Percentiles rank a stretch among this genome's conserved stretches.
Conservation (phyloP, 2,888 invertebrate species). For the Cyclophora punctaria region DNA sequence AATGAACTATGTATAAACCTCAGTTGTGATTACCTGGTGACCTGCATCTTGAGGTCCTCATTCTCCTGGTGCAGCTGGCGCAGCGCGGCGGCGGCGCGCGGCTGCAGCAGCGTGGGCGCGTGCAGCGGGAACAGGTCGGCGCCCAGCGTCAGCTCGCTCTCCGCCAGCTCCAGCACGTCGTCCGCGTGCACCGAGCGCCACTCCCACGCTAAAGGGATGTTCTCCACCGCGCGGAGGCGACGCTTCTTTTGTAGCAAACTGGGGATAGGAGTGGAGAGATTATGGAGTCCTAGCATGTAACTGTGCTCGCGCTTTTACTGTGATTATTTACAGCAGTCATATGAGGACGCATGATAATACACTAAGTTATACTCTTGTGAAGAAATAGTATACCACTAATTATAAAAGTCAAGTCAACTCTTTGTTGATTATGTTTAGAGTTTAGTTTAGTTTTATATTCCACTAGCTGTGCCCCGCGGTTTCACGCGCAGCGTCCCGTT, state of each 20-base stretch:
- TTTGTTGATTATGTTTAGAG: too few species aligned
- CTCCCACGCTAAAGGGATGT: constrained; percentile 49
- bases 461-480: too few species aligned
- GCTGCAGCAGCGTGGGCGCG: constrained; percentile 47
- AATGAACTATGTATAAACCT: not conserved
- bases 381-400: too few species aligned
- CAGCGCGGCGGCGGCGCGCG: constrained; percentile 33
- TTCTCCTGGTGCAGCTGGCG: constrained; percentile 40
- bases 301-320: too few species aligned
- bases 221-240: constrained; percentile 42
- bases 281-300: too few species aligned
- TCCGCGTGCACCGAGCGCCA: constrained; percentile 50
- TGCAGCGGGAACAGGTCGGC: constrained; percentile 57
- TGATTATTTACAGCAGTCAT: not conserved
- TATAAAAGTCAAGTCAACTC: too few species aligned
- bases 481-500: too few species aligned
- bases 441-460: too few species aligned
- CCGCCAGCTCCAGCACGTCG: constrained; percentile 51
- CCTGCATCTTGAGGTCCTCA: constrained; percentile 41
- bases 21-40: constrained; percentile 34
- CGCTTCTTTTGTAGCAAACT: constrained; percentile 41
- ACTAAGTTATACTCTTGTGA: too few species aligned
- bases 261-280: not conserved
- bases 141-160: constrained; percentile 43
- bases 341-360: not conserved